These are phyloP conservation scores for Tragelaphus imberbis DNA, from an alignment of 2,113 vertebrate species.

Conservation along the genomic window DNA sequence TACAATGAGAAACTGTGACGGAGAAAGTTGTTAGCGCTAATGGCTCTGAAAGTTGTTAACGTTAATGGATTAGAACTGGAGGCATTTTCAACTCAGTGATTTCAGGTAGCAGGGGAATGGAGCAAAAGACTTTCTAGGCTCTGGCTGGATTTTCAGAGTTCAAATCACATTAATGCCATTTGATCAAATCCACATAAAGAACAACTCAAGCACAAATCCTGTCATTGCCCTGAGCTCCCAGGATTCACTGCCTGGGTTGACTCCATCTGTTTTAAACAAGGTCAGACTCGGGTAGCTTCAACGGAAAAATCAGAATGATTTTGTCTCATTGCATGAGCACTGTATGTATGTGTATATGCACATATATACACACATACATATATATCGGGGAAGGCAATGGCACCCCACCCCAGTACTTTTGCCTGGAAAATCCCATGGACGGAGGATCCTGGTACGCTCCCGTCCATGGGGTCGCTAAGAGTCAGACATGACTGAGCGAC, in stretches of 20 bases:
- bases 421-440: too few relatives aligned
- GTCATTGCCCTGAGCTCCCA: neutral
- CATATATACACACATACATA: neutral
- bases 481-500: too few relatives aligned
- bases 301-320: neutral
- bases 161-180: constrained; percentile 54
- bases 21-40: constrained; percentile 64
- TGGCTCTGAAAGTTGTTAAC: constrained; percentile 68
- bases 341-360: neutral
- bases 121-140: constrained; percentile 22
- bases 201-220: constrained; percentile 29
- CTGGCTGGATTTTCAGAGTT: constrained; percentile 51
- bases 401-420: too few relatives aligned
- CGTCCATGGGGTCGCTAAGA: too few relatives aligned
- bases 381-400: too few relatives aligned
- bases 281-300: neutral
- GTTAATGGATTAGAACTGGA: constrained; percentile 71
- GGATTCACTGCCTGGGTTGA: neutral
- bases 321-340: neutral
- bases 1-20: constrained; percentile 18
- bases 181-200: constrained; percentile 25
- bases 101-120: constrained; percentile 57
- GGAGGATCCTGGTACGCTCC: too few relatives aligned
- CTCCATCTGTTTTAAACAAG: neutral
- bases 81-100: constrained; percentile 44